Evolutionary conservation across 2,113 vertebrate species (phyloP).

Genomic region (Podilymbus podiceps): DNA sequence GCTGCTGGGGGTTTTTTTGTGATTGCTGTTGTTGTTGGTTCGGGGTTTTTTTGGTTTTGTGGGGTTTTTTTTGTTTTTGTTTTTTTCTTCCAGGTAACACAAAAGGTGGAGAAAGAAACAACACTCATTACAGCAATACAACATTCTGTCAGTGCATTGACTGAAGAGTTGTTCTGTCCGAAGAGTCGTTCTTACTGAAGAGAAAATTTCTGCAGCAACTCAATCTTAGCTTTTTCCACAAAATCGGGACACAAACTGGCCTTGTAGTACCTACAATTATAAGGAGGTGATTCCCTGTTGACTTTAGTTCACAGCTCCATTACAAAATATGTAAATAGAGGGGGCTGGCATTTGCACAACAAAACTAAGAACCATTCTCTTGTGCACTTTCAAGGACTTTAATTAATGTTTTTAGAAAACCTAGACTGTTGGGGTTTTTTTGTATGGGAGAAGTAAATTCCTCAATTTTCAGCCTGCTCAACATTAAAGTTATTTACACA

Average conservation of each 20-base stretch:
- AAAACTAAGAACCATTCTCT: not conserved
- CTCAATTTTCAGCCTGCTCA: not conserved
- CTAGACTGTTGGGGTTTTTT: not conserved
- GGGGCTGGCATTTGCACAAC: not conserved
- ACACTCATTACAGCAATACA: fast-evolving
- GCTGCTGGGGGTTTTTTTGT: too few species aligned
- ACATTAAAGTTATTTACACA: not conserved
- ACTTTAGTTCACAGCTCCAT: not conserved
- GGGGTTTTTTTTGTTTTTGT: not conserved
- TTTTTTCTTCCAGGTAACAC: not conserved
- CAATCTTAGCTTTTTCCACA: not conserved
- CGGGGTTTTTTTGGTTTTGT: too few species aligned
- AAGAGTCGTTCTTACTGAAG: not conserved
- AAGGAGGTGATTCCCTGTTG: not conserved
- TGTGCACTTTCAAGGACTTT: not conserved
- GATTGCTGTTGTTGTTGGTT: too few species aligned
- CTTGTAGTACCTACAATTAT: not conserved
- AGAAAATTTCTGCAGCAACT: not conserved
- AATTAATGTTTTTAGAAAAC: not conserved
- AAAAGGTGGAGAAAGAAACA: not conserved
- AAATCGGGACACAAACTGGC: not conserved
- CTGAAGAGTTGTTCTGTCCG: not conserved
- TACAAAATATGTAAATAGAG: not conserved
- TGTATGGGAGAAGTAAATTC: not conserved
- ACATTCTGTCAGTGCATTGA: not conserved